Conservation (phyloP, 2,888 invertebrate species). For the Brachypterus glaber region DNA sequence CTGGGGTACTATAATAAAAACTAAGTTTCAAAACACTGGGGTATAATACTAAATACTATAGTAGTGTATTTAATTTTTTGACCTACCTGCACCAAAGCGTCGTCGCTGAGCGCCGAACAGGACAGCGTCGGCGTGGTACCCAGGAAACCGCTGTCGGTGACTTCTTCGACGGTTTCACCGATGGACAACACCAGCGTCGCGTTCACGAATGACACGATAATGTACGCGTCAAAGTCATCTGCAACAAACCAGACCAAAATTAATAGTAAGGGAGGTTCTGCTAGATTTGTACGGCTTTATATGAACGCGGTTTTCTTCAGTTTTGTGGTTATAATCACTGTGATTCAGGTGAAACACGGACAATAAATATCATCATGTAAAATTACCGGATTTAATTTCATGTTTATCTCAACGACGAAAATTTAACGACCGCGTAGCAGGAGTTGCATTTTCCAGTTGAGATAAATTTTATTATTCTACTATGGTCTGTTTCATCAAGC, state of each 20-base stretch:
- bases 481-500: too few species aligned
- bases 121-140: conserved; percentile 98
- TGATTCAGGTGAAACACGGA: conserved; percentile 41
- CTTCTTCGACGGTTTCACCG: conserved; percentile 99
- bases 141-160: conserved; percentile 97
- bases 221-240: conserved; percentile 99
- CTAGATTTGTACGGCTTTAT: conserved; percentile 2
- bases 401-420: too few species aligned
- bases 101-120: conserved; percentile 94
- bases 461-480: too few species aligned
- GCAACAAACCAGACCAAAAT: conserved; percentile 47
- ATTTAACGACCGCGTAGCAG: too few species aligned
- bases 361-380: conserved; percentile 33
- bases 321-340: conserved; percentile 33
- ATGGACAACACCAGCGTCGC: conserved; percentile 98
- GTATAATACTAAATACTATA: too few species aligned
- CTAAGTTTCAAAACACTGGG: neutral
- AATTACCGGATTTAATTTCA: neutral
- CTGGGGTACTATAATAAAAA: neutral
- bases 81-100: conserved; percentile 87
- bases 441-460: too few species aligned
- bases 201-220: conserved; percentile 98
- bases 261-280: conserved; percentile 5
- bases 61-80: too few species aligned
- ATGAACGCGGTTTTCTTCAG: conserved; percentile 19